phyloP scores from a whole-genome alignment of 1,140 invertebrate species.

The Zaprionus ornatus region DNA sequence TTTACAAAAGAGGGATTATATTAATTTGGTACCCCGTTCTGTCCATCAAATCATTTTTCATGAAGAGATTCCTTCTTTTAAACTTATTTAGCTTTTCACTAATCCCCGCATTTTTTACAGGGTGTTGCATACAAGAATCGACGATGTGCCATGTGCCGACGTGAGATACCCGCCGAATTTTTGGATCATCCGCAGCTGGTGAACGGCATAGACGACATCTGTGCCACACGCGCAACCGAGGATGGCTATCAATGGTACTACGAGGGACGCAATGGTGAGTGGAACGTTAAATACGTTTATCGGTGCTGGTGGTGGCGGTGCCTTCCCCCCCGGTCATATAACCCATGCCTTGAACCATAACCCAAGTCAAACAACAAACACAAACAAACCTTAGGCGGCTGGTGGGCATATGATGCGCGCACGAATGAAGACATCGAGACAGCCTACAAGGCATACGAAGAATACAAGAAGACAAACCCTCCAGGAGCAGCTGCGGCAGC shows the following conservation, averaged over 20 bases:
- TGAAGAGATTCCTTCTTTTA: too few relatives aligned
- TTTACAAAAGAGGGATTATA: too few relatives aligned
- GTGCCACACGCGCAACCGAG: conserved; percentile 85
- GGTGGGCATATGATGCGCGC: conserved; percentile 94
- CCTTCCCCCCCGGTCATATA: conserved; percentile 2
- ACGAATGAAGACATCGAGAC: conserved; percentile 90
- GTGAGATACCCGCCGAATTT: conserved; percentile 92
- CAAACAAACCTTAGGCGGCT: conserved; percentile 86
- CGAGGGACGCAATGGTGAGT: conserved; percentile 94
- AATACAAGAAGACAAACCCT: not conserved
- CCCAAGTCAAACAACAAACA: conserved; percentile 45
- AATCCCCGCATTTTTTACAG: conserved; percentile 62
- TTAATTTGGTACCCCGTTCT: too few relatives aligned
- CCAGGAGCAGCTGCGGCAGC: not conserved
- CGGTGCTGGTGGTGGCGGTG: conserved; percentile 47
- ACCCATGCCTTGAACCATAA: conserved; percentile 45
- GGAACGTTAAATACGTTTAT: conserved; percentile 16
- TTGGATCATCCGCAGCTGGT: conserved; percentile 93
- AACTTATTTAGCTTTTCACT: not conserved
- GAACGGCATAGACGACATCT: conserved; percentile 85
- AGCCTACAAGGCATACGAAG: conserved; percentile 67
- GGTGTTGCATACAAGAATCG: conserved; percentile 94
- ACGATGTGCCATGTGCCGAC: conserved; percentile 93
- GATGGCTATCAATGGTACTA: conserved; percentile 97
- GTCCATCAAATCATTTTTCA: too few relatives aligned